Base-by-base conservation (phyloP, 2,113 vertebrate species). In the Saccopteryx leptura region DNA sequence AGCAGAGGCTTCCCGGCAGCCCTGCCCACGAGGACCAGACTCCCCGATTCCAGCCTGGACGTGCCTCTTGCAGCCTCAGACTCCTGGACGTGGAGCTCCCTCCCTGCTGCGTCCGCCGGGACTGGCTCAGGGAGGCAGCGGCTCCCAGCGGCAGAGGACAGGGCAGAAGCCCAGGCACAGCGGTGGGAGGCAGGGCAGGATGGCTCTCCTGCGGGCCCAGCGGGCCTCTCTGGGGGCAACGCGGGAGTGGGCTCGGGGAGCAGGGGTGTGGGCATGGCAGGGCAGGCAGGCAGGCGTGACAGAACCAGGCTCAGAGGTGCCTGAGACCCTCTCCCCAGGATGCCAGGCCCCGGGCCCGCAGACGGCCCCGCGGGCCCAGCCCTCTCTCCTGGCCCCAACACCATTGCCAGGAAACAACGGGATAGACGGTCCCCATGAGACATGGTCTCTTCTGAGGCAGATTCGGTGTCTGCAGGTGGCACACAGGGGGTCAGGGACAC, bases 401-500 rank as follows among this genome's bases (percentile, higher is more conserved):
- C 12, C 1, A 9, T 39, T 0, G 0, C 48, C 14, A 2, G 39
- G 39, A 39, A 39, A 39, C 39, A 39, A 39, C 9, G 26, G 26
- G 5, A 69, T 78, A 54, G 50, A 61, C 18, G 33, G 46, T 46
- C 31, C 33, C 48, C 21, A 1, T 18, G 4, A 61, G 46, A 24
- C 39, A 8, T 1, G 11, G 46, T n/a, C 39, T 92, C 56, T 58
- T 72, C 46, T 7, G 0, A 6, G 65, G 66, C 54, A 1, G n/a
- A 54, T 46, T 0, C 5, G 7, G 39, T 19, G n/a, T 81, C 50
- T 31, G 5, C 21, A 9, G 58, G 28, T 2, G 26, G 12, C 2
- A n/a, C 2, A n/a, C 1, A 0, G 54, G 9, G 2, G 14, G 10
- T 58, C 0, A 1, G 68, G 5, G 48, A 39, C 85, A 99, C 99